Conservation (phyloP, 1,140 invertebrate species). For the Stegodyphus dumicola region DNA sequence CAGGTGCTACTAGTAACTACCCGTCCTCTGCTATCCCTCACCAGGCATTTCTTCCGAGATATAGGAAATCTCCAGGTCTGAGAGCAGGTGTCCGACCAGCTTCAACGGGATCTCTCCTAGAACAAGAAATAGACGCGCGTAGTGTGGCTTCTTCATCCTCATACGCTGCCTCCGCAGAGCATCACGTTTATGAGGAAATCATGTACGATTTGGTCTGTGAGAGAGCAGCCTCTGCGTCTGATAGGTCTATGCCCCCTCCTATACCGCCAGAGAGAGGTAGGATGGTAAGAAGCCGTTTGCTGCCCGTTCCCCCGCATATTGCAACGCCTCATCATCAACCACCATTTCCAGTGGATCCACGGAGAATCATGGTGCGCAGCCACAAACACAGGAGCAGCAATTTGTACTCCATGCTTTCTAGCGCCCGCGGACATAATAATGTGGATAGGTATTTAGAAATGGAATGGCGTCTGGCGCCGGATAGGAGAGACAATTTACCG, state of each 20-base stretch:
- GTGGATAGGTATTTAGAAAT: slow-evolving; percentile 46
- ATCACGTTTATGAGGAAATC: slow-evolving; percentile 57
- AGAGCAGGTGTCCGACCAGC: slow-evolving; percentile 17
- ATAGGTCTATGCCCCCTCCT: slow-evolving; percentile 7
- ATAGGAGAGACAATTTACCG: slow-evolving; percentile 21
- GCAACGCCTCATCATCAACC: slow-evolving; percentile 2
- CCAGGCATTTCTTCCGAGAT: slow-evolving; percentile 1
- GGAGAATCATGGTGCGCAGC: slow-evolving; percentile 33
- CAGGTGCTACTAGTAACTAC: neutral
- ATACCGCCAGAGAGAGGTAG: slow-evolving; percentile 37
- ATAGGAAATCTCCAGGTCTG: slow-evolving; percentile 1
- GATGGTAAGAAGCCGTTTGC: slow-evolving; percentile 21
- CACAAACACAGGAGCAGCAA: slow-evolving; percentile 42
- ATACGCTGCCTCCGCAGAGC: slow-evolving; percentile 40
- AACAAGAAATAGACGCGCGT: slow-evolving; percentile 40
- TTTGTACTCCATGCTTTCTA: slow-evolving; percentile 30
- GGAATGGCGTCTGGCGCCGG: slow-evolving; percentile 27
- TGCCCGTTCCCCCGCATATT: slow-evolving; percentile 15
- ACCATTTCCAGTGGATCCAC: slow-evolving; percentile 6
- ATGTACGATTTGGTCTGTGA: slow-evolving; percentile 51
- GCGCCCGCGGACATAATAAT: neutral
- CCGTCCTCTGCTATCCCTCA: slow-evolving; percentile 20
- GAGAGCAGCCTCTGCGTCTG: neutral
- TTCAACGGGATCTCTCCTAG: slow-evolving; percentile 42
- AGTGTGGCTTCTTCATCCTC: slow-evolving; percentile 36